phyloP scores from a whole-genome alignment of 2,888 invertebrate species.

The Callyntrura guangdongensis region DNA sequence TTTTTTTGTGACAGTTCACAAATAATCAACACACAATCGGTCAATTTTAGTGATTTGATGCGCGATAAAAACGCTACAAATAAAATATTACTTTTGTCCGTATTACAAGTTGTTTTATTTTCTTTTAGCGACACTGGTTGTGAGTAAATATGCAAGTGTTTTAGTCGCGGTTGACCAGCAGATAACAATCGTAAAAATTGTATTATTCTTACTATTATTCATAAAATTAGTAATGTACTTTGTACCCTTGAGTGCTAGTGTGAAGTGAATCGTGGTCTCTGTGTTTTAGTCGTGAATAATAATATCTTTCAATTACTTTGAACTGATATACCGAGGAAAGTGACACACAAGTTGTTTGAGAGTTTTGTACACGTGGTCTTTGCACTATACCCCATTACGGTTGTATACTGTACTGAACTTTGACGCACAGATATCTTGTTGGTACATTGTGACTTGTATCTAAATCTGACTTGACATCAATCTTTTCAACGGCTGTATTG shows the following conservation, averaged over 20 bases:
- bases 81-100: slow-evolving; percentile 26
- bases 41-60: slow-evolving; percentile 71
- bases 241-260: not conserved
- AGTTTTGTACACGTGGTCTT: slow-evolving; percentile 59
- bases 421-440: too few relatives aligned
- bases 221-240: not conserved
- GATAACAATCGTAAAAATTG: not conserved
- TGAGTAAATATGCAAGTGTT: slow-evolving; percentile 5
- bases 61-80: slow-evolving; percentile 50
- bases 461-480: not conserved
- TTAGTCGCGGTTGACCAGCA: slow-evolving; percentile 38
- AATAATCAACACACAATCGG: slow-evolving; percentile 65
- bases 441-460: not conserved
- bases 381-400: slow-evolving; percentile 51
- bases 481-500: not conserved
- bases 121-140: too few relatives aligned
- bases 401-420: not conserved
- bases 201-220: not conserved
- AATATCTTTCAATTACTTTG: not conserved
- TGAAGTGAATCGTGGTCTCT: slow-evolving; percentile 31
- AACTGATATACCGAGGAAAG: slow-evolving; percentile 19
- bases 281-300: slow-evolving; percentile 11
- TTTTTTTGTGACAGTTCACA: slow-evolving; percentile 54
- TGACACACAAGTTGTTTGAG: not conserved
- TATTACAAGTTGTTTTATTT: not conserved